Base-by-base conservation (phyloP, 1,140 invertebrate species). In the Nephila pilipes region DNA sequence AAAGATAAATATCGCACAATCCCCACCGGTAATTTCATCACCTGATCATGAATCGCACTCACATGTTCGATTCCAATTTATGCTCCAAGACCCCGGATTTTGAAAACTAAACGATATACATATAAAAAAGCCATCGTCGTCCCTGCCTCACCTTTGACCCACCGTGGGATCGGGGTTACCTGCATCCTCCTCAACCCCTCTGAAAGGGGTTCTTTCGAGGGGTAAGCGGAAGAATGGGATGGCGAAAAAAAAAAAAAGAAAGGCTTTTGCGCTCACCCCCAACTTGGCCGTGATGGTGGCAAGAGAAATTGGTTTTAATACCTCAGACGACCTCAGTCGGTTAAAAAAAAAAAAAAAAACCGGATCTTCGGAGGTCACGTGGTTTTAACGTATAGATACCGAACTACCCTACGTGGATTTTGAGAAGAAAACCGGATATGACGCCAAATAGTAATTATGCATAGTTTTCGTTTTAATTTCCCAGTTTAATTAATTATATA, bases 161-260 rank as follows among this genome's bases (percentile, higher is more conserved):
- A 90, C 89, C 89, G 89, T 90, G 89, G 89, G 89, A 90, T 90
- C 75, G 79, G 79, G 89, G 89, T 90, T 90, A 90, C 89, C 89
- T 46, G 46, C 46, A 46, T 46, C 46, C 46, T 88, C 32, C 58
- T 38, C 89, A 83, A 55, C 60, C 65, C 87, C 85, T 65, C 85
- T 58, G 54, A 60, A 89, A 38, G 87, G 87, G 87, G 87, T 79
- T 63, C 38, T 38, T 46, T n/a, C 54, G 55, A 80, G 79, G 57
- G 89, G 89, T 60, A 57, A 29, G n/a, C 36, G 65, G 65, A 69
- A 69, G 65, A 69, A 54, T 83, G 10, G 20, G 65, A 60, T 16
- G 20, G 54, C 12, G 4, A 18, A 54, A 81, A 16, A 22, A 81
- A n/a, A 85, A 36, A 65, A 65, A 87, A 69, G 22, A 87, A 69